A percentile compares a stretch with the other conserved stretches of the same genome.
These are phyloP conservation scores for Parauchenoglanis punctatus DNA, from an alignment of 2,797 vertebrate species.

Conservation along the genomic window DNA sequence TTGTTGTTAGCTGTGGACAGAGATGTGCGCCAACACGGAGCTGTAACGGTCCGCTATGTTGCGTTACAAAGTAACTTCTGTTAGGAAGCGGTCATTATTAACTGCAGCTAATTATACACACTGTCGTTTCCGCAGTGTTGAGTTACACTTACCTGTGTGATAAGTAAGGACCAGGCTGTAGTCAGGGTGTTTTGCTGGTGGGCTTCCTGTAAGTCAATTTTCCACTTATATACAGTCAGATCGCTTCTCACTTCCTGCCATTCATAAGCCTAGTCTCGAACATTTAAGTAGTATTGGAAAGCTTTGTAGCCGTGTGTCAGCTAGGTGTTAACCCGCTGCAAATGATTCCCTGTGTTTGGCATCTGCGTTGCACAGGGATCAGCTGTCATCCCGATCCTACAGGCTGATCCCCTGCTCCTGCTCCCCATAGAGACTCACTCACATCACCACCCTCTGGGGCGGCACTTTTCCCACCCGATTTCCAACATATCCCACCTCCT, in stretches of 20 bases:
- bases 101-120: neutral
- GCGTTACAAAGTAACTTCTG: neutral
- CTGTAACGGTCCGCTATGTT: neutral
- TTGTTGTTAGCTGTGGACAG: neutral
- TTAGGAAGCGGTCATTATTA: neutral
- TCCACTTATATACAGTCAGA: neutral
- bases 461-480: slow-evolving; percentile 20
- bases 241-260: neutral
- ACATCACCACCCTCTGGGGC: slow-evolving; percentile 64
- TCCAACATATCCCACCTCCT: neutral
- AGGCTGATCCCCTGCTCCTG: slow-evolving; percentile 58
- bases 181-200: neutral
- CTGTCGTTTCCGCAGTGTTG: neutral
- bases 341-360: slow-evolving; percentile 27
- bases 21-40: neutral
- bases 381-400: slow-evolving; percentile 73
- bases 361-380: slow-evolving; percentile 54
- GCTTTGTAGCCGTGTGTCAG: neutral
- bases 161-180: neutral
- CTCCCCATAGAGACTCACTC: slow-evolving; percentile 59
- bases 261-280: neutral
- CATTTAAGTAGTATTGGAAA: neutral
- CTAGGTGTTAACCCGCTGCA: neutral
- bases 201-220: neutral
- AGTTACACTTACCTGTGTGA: slow-evolving; percentile 33